Evolutionary conservation across 2,797 vertebrate genomes (phyloP).

Genomic region (Myripristis jacobus): DNA sequence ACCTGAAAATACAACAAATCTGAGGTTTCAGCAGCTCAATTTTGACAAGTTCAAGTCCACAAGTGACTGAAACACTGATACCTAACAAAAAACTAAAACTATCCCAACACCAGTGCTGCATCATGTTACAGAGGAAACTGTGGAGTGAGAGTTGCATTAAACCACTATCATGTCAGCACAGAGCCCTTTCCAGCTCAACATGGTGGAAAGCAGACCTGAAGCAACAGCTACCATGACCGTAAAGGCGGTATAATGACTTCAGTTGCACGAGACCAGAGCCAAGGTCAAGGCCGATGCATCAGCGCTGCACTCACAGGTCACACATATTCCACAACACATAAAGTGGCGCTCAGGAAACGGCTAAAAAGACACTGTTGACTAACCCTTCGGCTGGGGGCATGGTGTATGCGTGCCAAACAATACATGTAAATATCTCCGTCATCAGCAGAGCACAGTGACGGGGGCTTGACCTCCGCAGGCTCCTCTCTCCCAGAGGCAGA

Average conservation of each 20-base stretch:
- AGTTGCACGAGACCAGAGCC: not conserved
- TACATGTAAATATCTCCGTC: constrained; percentile 40
- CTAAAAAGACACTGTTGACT: constrained; percentile 63
- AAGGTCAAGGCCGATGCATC: not conserved
- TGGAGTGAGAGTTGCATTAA: not conserved
- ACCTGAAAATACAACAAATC: too few relatives aligned
- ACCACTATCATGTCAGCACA: not conserved
- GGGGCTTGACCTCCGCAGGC: constrained; percentile 30
- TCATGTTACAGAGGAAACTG: not conserved
- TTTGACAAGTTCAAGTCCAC: too few relatives aligned
- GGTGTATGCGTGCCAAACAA: constrained; percentile 5
- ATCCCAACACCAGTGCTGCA: too few relatives aligned
- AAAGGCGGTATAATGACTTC: not conserved
- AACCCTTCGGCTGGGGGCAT: constrained; percentile 19
- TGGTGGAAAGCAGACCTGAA: not conserved
- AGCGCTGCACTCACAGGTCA: constrained; percentile 14
- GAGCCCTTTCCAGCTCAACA: not conserved
- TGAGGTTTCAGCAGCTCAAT: too few relatives aligned
- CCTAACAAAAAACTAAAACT: too few relatives aligned
- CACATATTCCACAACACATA: not conserved
- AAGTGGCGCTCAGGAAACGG: constrained; percentile 56
- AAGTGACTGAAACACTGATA: too few relatives aligned
- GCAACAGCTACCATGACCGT: not conserved
- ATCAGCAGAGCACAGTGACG: constrained; percentile 26
- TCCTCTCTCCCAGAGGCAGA: constrained; percentile 7